These are phyloP conservation scores for Subanguina moxae DNA, from an alignment of 1,140 invertebrate species.

Conservation along the genomic window DNA sequence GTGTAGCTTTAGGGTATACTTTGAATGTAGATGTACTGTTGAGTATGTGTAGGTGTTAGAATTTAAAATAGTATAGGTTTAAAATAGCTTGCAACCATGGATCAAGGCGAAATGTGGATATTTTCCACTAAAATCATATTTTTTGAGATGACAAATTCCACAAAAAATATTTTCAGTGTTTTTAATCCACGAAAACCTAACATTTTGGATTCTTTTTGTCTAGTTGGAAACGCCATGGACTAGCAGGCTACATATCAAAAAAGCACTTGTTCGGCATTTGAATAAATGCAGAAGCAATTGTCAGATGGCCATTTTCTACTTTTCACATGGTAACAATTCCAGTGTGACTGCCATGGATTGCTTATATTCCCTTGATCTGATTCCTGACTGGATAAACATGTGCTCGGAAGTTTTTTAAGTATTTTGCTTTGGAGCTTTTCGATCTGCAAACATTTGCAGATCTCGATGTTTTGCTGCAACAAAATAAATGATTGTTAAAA, in stretches of 20 bases:
- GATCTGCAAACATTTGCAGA: not conserved
- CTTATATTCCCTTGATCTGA: not conserved
- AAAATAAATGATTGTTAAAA: constrained; percentile 14
- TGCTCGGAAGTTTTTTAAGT: not conserved
- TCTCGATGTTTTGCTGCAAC: not conserved
- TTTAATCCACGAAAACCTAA: not conserved
- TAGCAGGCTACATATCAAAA: too few relatives aligned
- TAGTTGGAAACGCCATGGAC: not conserved
- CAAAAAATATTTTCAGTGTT: not conserved
- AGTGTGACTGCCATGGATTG: not conserved
- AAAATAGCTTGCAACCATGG: too few relatives aligned
- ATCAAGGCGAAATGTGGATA: too few relatives aligned
- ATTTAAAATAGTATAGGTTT: too few relatives aligned
- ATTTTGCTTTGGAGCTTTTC: not conserved
- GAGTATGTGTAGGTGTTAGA: too few relatives aligned
- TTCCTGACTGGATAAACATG: not conserved
- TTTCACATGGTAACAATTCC: not conserved
- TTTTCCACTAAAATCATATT: too few relatives aligned
- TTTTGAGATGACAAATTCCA: too few relatives aligned
- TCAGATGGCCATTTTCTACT: not conserved
- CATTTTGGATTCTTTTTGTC: not conserved
- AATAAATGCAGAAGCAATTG: too few relatives aligned
- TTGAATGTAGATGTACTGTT: too few relatives aligned
- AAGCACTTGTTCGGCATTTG: too few relatives aligned
- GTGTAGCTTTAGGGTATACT: too few relatives aligned